Evolutionary conservation across 2,888 invertebrate species (phyloP), one percentile per base, ranked within the genome.

Genomic region (Troides oblongomaculatus): DNA sequence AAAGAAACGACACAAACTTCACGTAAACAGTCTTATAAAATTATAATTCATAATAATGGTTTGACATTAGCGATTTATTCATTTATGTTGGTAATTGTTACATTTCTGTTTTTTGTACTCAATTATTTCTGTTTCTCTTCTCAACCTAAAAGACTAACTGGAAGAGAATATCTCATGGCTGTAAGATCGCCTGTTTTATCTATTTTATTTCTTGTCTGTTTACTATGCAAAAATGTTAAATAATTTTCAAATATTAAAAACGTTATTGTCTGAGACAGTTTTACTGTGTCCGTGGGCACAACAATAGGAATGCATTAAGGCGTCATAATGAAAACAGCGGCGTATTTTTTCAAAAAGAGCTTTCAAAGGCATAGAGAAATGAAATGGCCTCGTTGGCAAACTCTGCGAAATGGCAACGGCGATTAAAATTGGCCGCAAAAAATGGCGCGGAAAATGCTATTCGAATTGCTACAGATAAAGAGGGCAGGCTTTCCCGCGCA

Each of bases 371-470:
- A 60, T 53, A 8, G 72, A 76, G 79, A 83, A 86, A 86, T 81
- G 80, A 81, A 84, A 82, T 78, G 79, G 78, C 75, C 79, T 75
- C 80, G 76, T 77, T 78, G 77, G 74, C 73, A 71, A 71, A 75
- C 78, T 77, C 77, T 81, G 78, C 79, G 80, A 87, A 89, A 89
- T 85, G 86, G 87, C 89, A 88, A 85, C 88, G 87, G 83, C 88
- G 86, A 89, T 90, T 89, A 88, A 90, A 88, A 87, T 85, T 84
- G 86, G 80, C 87, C 82, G 75, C 86, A 89, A 89, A 90, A 90
- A 87, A 81, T 84, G 79, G 43, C 81, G 81, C 75, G 78, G 77
- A 76, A 83, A 86, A 84, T 80, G 80, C 79, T 80, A 76, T 77
- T 82, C 78, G 86, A 88, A 89, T 87, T 89, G 89, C 85, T 82